Evolutionary conservation across 2,888 invertebrate species (phyloP).

Genomic region (Thelaira solivaga): DNA sequence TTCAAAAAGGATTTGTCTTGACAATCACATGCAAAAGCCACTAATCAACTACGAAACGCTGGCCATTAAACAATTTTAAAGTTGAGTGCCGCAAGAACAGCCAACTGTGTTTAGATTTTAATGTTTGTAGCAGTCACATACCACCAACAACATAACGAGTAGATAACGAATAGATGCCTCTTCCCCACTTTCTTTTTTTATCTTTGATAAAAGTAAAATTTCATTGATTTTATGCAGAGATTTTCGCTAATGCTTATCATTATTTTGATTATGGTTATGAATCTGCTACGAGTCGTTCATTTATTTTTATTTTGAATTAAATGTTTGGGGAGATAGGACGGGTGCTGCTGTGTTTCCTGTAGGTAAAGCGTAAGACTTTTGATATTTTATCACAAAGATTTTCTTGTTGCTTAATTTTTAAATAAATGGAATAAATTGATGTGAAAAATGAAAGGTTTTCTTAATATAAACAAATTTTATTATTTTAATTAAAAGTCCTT

Average conservation of each 20-base stretch:
- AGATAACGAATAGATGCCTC: neutral
- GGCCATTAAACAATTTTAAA: neutral
- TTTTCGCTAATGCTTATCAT: conserved; percentile 57
- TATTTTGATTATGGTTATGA: conserved; percentile 52
- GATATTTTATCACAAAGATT: too few relatives aligned
- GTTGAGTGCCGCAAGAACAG: conserved; percentile 13
- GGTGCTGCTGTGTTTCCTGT: neutral
- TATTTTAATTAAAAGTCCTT: too few relatives aligned
- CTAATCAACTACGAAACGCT: neutral
- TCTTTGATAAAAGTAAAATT: conserved; percentile 4
- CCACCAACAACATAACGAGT: too few relatives aligned
- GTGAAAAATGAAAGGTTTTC: too few relatives aligned
- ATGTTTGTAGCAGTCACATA: conserved; percentile 7
- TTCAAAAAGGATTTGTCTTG: conserved; percentile 54
- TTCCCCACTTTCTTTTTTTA: neutral
- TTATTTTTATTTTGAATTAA: conserved; percentile 36
- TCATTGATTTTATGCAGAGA: conserved; percentile 39
- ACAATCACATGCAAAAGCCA: conserved; percentile 18
- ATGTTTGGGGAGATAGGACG: neutral
- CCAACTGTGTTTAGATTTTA: conserved; percentile 60
- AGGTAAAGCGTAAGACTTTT: too few relatives aligned
- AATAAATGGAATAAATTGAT: too few relatives aligned
- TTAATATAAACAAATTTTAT: too few relatives aligned
- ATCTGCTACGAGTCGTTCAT: conserved; percentile 44
- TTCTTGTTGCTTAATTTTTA: too few relatives aligned